Evolutionary conservation across 92 coral and sea anemone species (phyloP).

Genomic region (Zoanthus sansibaricus): DNA sequence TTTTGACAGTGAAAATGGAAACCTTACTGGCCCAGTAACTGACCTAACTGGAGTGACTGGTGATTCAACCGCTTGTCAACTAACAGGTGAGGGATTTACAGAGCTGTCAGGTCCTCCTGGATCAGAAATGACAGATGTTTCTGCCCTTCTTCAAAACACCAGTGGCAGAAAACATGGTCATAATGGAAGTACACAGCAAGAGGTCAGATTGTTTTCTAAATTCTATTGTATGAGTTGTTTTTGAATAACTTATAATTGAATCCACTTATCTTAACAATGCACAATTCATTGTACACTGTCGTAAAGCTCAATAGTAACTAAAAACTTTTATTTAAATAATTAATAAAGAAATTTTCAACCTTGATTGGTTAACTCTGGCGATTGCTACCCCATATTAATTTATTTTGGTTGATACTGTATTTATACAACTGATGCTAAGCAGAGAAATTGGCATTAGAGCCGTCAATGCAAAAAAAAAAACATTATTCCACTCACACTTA

Average conservation of each 20-base stretch:
- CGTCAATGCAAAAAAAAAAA: no score
- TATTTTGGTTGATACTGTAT: no score
- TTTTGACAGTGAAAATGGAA: constrained; percentile 81
- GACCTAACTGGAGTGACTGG: constrained; percentile 66
- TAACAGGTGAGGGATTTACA: constrained; percentile 24
- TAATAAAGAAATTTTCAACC: no score
- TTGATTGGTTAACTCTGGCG: no score
- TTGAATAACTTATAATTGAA: background rate
- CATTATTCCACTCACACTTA: no score
- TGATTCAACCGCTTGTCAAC: constrained; percentile 50
- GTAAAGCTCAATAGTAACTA: no score
- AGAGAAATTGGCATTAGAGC: no score
- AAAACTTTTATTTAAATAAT: no score
- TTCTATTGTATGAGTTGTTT: background rate
- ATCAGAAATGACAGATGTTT: constrained; percentile 62
- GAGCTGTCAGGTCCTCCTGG: constrained; percentile 52
- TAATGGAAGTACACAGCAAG: constrained; percentile 10
- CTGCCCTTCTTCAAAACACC: constrained; percentile 15
- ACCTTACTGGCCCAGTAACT: constrained; percentile 56
- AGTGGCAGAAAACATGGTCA: constrained; percentile 27
- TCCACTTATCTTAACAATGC: background rate
- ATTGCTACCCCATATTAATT: no score
- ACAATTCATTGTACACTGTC: background rate
- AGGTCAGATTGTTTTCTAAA: background rate
- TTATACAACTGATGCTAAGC: no score